Evolutionary conservation across 2,888 invertebrate genomes (phyloP).

Genomic region (Mesorhabditis belari): DNA sequence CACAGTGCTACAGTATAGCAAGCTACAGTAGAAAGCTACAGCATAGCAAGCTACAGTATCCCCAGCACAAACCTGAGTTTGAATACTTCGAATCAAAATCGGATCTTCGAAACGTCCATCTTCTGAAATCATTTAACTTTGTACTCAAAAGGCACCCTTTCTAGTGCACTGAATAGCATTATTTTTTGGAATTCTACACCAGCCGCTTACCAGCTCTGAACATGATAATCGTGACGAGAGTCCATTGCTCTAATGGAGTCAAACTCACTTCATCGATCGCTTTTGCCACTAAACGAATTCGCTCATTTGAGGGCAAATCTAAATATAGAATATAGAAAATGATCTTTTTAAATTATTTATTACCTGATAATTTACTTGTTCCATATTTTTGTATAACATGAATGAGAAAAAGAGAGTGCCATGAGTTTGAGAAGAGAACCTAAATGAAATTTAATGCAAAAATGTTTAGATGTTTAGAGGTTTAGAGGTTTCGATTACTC

Average conservation of each 20-base stretch:
- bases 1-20: too few relatives aligned
- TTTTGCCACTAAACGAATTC: constrained; percentile 7
- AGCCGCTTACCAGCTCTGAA: constrained; percentile 16
- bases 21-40: too few relatives aligned
- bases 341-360: constrained; percentile 6
- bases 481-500: too few relatives aligned
- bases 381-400: constrained; percentile 2
- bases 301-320: constrained; percentile 13
- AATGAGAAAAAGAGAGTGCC: constrained; percentile 21
- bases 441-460: too few relatives aligned
- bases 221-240: constrained; percentile 22
- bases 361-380: constrained; percentile 4
- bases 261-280: constrained; percentile 11
- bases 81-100: neutral
- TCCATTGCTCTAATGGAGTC: constrained; percentile 31
- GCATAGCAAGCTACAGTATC: too few relatives aligned
- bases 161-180: neutral
- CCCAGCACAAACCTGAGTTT: neutral
- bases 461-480: too few relatives aligned
- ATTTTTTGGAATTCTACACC: neutral
- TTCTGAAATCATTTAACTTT: neutral
- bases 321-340: neutral
- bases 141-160: neutral
- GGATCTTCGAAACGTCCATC: neutral
- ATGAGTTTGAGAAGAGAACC: constrained; percentile 22